Base-by-base conservation (phyloP, 2,888 invertebrate species). In the Cheilosia pagana region DNA sequence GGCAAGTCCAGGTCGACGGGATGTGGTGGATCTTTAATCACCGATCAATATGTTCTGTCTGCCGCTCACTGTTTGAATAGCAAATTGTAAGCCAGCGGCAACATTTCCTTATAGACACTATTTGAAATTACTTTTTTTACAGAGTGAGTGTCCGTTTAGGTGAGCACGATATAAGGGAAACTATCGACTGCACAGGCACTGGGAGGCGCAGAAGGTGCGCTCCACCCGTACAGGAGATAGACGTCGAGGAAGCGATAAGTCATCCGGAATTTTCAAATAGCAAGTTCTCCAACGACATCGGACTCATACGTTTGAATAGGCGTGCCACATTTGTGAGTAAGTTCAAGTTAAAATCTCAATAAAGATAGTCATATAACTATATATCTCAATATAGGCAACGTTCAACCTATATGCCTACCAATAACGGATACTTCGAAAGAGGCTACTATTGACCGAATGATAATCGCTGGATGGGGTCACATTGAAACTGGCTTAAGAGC, bases 221-320 rank as follows among this genome's bases (percentile, higher is more conserved):
- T 21, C 91, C 90, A 12, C 90, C 91, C 1, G 88, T 90, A 4
- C 92, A 93, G 88, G 92, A 92, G 39, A 88, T 87, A 60, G 89
- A 88, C 7, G 83, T 92, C 10, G 89, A 87, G 3, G 85, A 88
- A 53, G 88, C 92, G 19, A 92, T 93, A 21, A 89, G 91, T 2
- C 95, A 95, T 89, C 93, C 93, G 0, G 91, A 92, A 4, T 95
- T 94, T 87, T 92, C 77, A 7, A 78, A 82, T 2, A 71, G 87
- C 0, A 88, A 87, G 25, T 88, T 92, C 16, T 89, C 90, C 14
- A 91, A 95, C 87, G 95, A 95, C 87, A 93, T 95, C 55, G 95
- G 93, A 0, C 88, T 95, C 5, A 89, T 95, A 63, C 92, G 94
- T 87, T 67, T 91, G 3, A 79, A 89, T 39, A 87, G 87, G 0